Evolutionary conservation across 1,140 invertebrate species (phyloP), one percentile per base, ranked within the genome.

Genomic region (Cotesia vestalis): DNA sequence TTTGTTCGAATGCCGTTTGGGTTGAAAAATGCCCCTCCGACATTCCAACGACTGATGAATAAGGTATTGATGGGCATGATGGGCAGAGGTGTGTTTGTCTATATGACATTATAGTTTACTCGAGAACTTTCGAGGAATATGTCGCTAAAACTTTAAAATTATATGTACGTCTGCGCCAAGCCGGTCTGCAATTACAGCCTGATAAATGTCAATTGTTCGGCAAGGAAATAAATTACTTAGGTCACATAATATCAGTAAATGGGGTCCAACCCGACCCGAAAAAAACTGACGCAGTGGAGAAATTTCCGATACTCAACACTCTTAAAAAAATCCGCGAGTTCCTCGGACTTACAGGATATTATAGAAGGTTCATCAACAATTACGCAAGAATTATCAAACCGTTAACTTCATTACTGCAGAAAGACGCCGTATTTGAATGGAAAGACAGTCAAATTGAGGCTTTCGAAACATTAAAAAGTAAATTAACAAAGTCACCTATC

Each of bases 251-350:
- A 1, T 60, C 69, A 69, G 38, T 52, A 9, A 69, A 71, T 4
- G 52, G 20, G 20, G 55, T 71, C 4, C 73, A 74, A 62, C 81
- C 85, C n/a, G 80, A 86, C 70, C 81, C 81, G 4, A 59, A 75
- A 0, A 88, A 89, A 80, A 76, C 88, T 4, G 46, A 78, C 63
- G 78, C 76, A 1, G 76, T 89, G 3, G 72, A 75, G 52, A 77
- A 85, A 3, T 86, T 81, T 72, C 81, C 82, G 9, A 52, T 71
- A 14, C 86, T 86, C 12, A 83, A 74, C 71, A 82, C 69, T 46
- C 12, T 64, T 8, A 85, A 84, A 75, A 73, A 86, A 5, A 72
- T 89, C 11, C 85, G 85, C 77, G 78, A 78, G 70, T 89, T 88
- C 73, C 36, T 81, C 1, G 78, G 79, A 6, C 2, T 17, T 17